These are phyloP conservation scores for Dilophus febrilis DNA, from an alignment of 2,888 invertebrate genomes.

Conservation along the genomic window DNA sequence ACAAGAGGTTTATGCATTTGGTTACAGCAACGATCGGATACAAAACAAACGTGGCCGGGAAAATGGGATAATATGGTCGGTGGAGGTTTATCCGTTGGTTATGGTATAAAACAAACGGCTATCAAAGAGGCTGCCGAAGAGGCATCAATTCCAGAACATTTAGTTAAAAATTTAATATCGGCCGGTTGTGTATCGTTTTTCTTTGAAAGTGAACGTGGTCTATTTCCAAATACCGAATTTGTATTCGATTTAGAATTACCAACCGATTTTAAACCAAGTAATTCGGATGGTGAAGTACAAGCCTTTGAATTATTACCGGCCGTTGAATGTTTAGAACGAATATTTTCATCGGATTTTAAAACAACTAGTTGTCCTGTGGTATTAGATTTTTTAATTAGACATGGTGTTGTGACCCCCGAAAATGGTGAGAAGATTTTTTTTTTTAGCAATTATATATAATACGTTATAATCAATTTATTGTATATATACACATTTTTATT, in stretches of 20 bases:
- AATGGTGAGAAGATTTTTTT: slow-evolving; percentile 43
- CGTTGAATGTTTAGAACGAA: slow-evolving; percentile 62
- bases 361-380: slow-evolving; percentile 85
- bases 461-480: no score
- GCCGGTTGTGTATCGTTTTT: slow-evolving; percentile 42
- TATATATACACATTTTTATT: background rate
- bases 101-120: slow-evolving; percentile 75
- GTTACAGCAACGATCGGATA: slow-evolving; percentile 79
- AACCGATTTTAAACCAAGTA: slow-evolving; percentile 74
- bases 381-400: slow-evolving; percentile 81
- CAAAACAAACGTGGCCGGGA: slow-evolving; percentile 91
- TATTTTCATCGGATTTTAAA: slow-evolving; percentile 73
- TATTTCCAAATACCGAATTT: slow-evolving; percentile 89
- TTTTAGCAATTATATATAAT: no score
- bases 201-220: slow-evolving; percentile 81
- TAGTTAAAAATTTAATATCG: slow-evolving; percentile 40
- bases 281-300: slow-evolving; percentile 88
- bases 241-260: slow-evolving; percentile 87
- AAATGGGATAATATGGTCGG: slow-evolving; percentile 94
- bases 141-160: slow-evolving; percentile 68
- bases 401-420: slow-evolving; percentile 75
- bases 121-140: slow-evolving; percentile 90
- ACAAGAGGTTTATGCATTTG: slow-evolving; percentile 75
- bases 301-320: slow-evolving; percentile 75
- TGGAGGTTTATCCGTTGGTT: slow-evolving; percentile 80